Conservation (phyloP, 2,797 vertebrate genomes). For the Crocodylus rhombifer region DNA sequence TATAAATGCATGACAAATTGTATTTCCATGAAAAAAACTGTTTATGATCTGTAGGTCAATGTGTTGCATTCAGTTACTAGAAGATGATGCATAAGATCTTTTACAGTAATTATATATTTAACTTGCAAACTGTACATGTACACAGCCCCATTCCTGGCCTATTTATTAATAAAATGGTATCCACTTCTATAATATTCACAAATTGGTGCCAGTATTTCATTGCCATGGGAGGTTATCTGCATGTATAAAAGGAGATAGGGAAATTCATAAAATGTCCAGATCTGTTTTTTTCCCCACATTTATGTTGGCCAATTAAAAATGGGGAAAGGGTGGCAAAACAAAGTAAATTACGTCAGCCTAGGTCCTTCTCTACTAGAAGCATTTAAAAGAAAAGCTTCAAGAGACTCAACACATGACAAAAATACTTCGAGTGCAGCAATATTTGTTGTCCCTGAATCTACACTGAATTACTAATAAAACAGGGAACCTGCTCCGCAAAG, state of each 20-base stretch:
- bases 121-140: slow-evolving; percentile 59
- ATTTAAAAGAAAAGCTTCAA: slow-evolving; percentile 59
- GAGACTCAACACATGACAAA: slow-evolving; percentile 44
- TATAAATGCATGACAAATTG: slow-evolving; percentile 47
- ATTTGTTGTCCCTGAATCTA: slow-evolving; percentile 67
- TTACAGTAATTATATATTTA: slow-evolving; percentile 47
- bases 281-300: slow-evolving; percentile 38
- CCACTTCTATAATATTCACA: slow-evolving; percentile 50
- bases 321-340: slow-evolving; percentile 16
- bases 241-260: slow-evolving; percentile 58
- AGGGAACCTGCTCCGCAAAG: slow-evolving; percentile 67
- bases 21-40: slow-evolving; percentile 41
- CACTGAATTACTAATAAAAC: slow-evolving; percentile 13
- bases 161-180: slow-evolving; percentile 57
- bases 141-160: slow-evolving; percentile 52
- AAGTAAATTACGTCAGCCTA: neutral
- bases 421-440: slow-evolving; percentile 65
- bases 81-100: slow-evolving; percentile 56
- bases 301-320: slow-evolving; percentile 40
- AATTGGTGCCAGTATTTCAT: slow-evolving; percentile 51
- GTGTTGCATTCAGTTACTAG: slow-evolving; percentile 47
- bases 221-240: slow-evolving; percentile 57
- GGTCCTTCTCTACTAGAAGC: slow-evolving; percentile 26
- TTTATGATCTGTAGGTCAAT: slow-evolving; percentile 54
- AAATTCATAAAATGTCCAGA: slow-evolving; percentile 57